These are phyloP conservation scores for Naso thynnoides DNA, from an alignment of 2,797 vertebrate genomes.

Conservation along the genomic window DNA sequence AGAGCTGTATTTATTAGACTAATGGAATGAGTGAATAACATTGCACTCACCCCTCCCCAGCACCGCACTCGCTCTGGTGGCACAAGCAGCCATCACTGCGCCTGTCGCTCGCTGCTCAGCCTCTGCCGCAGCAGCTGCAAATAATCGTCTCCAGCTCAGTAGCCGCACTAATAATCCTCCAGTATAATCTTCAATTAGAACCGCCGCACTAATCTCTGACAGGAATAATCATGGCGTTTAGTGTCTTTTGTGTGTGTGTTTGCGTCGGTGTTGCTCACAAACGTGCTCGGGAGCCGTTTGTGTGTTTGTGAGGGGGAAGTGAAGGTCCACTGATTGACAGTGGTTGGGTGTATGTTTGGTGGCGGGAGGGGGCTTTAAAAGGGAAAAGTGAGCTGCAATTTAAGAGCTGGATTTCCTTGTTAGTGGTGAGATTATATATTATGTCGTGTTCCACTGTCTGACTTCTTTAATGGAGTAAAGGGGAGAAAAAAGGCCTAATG, in stretches of 20 bases:
- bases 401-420: constrained; percentile 78
- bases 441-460: constrained; percentile 74
- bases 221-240: constrained; percentile 77
- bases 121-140: constrained; percentile 72
- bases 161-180: constrained; percentile 85
- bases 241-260: constrained; percentile 58
- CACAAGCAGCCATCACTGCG: constrained; percentile 52
- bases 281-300: constrained; percentile 43
- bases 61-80: constrained; percentile 52
- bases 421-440: constrained; percentile 76
- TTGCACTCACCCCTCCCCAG: constrained; percentile 45
- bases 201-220: constrained; percentile 79
- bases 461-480: constrained; percentile 77
- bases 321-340: constrained; percentile 69
- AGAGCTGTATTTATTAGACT: constrained; percentile 79
- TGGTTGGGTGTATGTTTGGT: constrained; percentile 37
- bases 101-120: constrained; percentile 56
- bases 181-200: constrained; percentile 89
- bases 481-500: constrained; percentile 58
- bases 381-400: constrained; percentile 63
- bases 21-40: constrained; percentile 82
- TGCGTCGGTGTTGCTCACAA: constrained; percentile 50
- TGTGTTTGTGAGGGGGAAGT: constrained; percentile 46
- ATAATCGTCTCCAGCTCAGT: constrained; percentile 86
- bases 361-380: constrained; percentile 38